These are phyloP conservation scores for Hyposoter dolosus DNA, from an alignment of 2,888 invertebrate species.

Conservation along the genomic window DNA sequence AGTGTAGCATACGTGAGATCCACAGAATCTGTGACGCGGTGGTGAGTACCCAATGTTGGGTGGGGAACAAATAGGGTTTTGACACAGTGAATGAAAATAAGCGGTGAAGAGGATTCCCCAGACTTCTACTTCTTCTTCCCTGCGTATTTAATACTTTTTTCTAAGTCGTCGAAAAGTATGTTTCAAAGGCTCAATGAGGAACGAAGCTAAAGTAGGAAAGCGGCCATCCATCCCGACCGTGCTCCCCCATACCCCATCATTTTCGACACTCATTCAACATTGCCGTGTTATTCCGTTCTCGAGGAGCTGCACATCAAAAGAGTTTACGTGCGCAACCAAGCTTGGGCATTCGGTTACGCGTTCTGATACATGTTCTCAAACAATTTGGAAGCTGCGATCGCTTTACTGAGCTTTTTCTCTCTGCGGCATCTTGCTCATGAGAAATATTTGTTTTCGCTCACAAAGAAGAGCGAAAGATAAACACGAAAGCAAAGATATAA, in stretches of 20 bases:
- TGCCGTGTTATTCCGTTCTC: not conserved
- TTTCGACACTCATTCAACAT: not conserved
- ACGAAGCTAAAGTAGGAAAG: not conserved
- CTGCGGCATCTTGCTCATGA: constrained; percentile 11
- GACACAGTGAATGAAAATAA: constrained; percentile 42
- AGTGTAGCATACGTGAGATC: constrained; percentile 53
- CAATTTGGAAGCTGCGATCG: constrained; percentile 8
- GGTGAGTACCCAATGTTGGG: constrained; percentile 1
- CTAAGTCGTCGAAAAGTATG: constrained; percentile 5
- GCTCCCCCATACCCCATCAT: not conserved
- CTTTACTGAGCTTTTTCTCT: constrained; percentile 31
- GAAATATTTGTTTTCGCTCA: constrained; percentile 10
- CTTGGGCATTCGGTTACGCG: not conserved
- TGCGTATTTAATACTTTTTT: constrained; percentile 18
- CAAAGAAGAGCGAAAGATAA: constrained; percentile 17
- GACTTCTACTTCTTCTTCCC: not conserved
- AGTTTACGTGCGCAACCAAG: constrained; percentile 1
- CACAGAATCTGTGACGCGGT: constrained; percentile 40
- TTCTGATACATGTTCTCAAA: constrained; percentile 18
- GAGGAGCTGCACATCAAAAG: not conserved
- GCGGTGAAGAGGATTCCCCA: not conserved
- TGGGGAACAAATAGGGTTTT: constrained; percentile 45
- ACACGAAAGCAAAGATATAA: constrained; percentile 1
- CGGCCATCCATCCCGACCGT: not conserved
- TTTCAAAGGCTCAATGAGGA: not conserved